Evolutionary conservation across 2,113 vertebrate genomes (phyloP).

Genomic region (Chauna torquata): DNA sequence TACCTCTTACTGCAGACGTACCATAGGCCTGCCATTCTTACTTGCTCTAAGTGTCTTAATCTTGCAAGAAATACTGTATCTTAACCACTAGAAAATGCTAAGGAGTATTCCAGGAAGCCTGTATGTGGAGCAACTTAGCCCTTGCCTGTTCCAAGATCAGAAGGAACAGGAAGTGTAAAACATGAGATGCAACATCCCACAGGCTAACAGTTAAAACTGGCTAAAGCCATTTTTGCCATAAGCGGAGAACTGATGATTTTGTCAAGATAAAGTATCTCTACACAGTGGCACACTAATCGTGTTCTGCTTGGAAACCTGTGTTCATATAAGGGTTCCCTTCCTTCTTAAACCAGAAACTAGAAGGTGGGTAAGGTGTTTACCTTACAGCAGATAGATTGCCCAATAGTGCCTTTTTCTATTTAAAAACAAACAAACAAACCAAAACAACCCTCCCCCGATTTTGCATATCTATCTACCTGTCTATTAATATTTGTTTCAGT

Average conservation of each 20-base stretch:
- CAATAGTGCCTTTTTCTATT: neutral
- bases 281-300: neutral
- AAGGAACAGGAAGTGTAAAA: neutral
- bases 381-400: neutral
- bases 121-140: neutral
- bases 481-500: neutral
- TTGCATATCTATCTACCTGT: neutral
- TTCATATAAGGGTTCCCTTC: neutral
- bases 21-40: neutral
- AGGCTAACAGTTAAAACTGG: neutral
- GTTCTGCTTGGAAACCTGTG: neutral
- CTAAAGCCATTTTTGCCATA: neutral
- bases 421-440: neutral
- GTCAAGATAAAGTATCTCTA: neutral
- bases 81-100: neutral
- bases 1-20: neutral
- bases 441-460: neutral
- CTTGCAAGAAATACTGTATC: neutral
- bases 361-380: neutral
- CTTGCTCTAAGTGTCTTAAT: neutral
- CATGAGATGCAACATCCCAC: neutral
- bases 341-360: neutral
- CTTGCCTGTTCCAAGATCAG: neutral
- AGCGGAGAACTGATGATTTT: neutral
- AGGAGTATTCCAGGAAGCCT: neutral